phyloP scores from a whole-genome alignment of 2,888 invertebrate genomes.

The Lingula anatina region DNA sequence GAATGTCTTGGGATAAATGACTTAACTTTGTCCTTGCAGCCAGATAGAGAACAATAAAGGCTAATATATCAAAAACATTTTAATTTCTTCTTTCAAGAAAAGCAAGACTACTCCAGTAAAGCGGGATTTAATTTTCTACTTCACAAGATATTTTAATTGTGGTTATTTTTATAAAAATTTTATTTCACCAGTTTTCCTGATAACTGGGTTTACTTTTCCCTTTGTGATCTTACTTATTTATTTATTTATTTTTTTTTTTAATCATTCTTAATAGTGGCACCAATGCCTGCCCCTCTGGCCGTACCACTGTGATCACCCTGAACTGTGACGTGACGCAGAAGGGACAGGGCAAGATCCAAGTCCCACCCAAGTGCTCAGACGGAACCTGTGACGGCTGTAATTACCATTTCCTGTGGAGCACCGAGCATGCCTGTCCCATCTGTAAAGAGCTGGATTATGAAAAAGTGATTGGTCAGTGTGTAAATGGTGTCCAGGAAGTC shows the following conservation, averaged over 20 bases:
- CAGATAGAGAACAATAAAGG: too few species aligned
- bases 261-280: slow-evolving; percentile 46
- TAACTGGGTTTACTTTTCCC: neutral
- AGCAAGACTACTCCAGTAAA: too few species aligned
- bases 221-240: neutral
- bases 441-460: slow-evolving; percentile 52
- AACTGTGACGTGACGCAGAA: slow-evolving; percentile 54
- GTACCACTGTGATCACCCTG: slow-evolving; percentile 57
- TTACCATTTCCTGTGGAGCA: slow-evolving; percentile 58
- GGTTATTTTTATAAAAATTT: too few species aligned
- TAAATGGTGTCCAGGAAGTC: slow-evolving; percentile 56
- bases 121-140: too few species aligned
- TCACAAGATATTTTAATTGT: too few species aligned
- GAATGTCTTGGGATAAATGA: too few species aligned
- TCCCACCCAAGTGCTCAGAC: slow-evolving; percentile 57
- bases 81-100: too few species aligned
- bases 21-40: too few species aligned
- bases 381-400: slow-evolving; percentile 63
- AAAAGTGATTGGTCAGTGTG: slow-evolving; percentile 57
- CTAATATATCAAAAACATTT: too few species aligned
- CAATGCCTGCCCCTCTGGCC: slow-evolving; percentile 56
- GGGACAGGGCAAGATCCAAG: slow-evolving; percentile 32
- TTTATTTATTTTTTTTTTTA: slow-evolving; percentile 6
- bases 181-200: too few species aligned
- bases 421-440: slow-evolving; percentile 56